Evolutionary conservation across 2,113 vertebrate species (phyloP).

Genomic region (Furnarius figulus): DNA sequence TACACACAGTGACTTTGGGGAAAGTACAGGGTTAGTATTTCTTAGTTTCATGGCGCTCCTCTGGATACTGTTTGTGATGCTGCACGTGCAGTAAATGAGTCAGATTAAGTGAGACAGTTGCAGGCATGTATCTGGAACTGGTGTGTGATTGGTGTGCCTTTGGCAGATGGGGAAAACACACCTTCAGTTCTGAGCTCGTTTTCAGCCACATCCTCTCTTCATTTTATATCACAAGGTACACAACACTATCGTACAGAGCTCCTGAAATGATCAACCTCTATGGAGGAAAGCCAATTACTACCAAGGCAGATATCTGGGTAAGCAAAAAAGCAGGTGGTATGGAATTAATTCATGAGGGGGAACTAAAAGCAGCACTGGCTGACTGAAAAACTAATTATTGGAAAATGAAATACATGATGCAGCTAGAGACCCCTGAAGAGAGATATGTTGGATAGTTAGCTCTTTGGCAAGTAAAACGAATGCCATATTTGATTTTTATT

Average conservation of each 20-base stretch:
- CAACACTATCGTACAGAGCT: slow-evolving; percentile 94
- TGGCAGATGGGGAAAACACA: accelerated
- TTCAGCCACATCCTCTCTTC: background rate
- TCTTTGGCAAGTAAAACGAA: background rate
- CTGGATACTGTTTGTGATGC: background rate
- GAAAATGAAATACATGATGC: accelerated
- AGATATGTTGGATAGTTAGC: background rate
- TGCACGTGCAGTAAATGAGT: background rate
- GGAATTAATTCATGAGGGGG: background rate
- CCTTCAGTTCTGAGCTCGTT: accelerated
- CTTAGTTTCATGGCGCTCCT: background rate
- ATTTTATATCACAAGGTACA: slow-evolving; percentile 82
- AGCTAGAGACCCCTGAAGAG: background rate
- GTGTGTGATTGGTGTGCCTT: accelerated
- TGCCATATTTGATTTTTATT: accelerated
- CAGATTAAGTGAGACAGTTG: accelerated
- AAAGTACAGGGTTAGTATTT: background rate
- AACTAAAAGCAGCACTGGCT: background rate
- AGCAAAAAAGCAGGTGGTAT: slow-evolving; percentile 24
- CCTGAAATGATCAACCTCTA: slow-evolving; percentile 99
- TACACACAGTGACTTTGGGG: background rate
- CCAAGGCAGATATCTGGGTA: slow-evolving; percentile 99
- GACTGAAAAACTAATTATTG: background rate
- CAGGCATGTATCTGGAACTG: accelerated
- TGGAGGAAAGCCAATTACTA: slow-evolving; percentile 93